Evolutionary conservation across 2,797 vertebrate genomes (phyloP), one percentile per base, ranked within the genome.

Genomic region (Anomalospiza imberbis): DNA sequence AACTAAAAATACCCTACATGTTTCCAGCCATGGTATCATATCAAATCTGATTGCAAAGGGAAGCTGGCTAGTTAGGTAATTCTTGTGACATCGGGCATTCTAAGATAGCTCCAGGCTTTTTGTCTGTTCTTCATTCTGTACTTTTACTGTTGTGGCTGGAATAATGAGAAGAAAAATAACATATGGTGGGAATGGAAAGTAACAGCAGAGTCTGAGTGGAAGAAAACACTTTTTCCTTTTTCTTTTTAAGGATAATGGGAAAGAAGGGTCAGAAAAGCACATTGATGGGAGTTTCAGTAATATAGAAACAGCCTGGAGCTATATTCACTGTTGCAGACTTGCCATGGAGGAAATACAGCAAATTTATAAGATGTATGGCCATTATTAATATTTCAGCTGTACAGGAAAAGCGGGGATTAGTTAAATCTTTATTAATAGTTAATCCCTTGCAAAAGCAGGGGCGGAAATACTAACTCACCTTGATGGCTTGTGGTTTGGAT

Each of bases 351-450:
- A 95, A 84, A 81, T 57, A 53, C 7, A 71, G 29, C 25, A 85
- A 34, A 51, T 68, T 44, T 65, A 45, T 6, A 89, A 78, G 66
- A 74, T 53, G 29, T 6, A 25, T 48, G 47, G 29, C 51, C 54
- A 20, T 89, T 76, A 87, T 71, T 88, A 93, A 55, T 67, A 47
- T 38, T 88, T 84, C 48, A 92, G 47, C 42, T 63, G 10, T 38
- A 44, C 40, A 85, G 79, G 36, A 29, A 83, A 94, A 94, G 36
- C 20, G 72, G 48, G 85, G 60, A 50, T 91, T 68, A 78, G 62
- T 68, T 81, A 89, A 73, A 86, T 50, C 51, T 88, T 89, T 86
- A 80, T 89, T 83, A 85, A 80, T 38, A 77, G 50, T n/a, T 92
- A 87, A 94, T 80, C 78, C 22, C 51, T 80, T 89, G 32, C 47